These are phyloP conservation scores for Eremophila alpestris DNA, from an alignment of 2,797 vertebrate genomes.

Conservation along the genomic window DNA sequence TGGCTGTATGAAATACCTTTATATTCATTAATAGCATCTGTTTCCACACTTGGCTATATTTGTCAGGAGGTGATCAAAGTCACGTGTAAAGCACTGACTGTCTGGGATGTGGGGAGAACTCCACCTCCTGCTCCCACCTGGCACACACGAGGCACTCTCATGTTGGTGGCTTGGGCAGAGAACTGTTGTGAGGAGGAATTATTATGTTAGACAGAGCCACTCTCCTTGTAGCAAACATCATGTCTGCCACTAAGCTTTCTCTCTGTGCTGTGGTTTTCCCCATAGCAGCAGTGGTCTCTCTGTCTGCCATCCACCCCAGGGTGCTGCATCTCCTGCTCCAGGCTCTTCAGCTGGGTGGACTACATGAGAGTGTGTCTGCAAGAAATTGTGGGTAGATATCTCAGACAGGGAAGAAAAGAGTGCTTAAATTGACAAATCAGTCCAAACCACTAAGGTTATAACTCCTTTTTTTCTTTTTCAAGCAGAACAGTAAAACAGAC, in stretches of 20 bases:
- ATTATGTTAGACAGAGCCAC: not conserved
- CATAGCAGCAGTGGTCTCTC: not conserved
- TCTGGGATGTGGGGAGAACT: not conserved
- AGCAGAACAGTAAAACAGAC: slow-evolving; percentile 76
- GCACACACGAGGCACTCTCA: rapidly evolving
- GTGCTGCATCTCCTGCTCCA: not conserved
- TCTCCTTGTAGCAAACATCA: rapidly evolving
- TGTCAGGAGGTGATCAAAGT: not conserved
- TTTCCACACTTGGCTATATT: not conserved
- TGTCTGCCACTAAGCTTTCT: not conserved
- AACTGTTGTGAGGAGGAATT: not conserved
- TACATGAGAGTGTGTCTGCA: slow-evolving; percentile 9
- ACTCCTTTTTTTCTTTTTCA: slow-evolving; percentile 66
- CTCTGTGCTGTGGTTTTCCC: not conserved
- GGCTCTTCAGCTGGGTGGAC: not conserved
- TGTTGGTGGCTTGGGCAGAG: not conserved
- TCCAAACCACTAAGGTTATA: slow-evolving; percentile 77
- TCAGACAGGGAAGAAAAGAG: slow-evolving; percentile 28
- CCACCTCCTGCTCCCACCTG: not conserved
- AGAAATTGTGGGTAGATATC: slow-evolving; percentile 65
- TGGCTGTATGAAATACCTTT: not conserved
- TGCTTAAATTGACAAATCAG: slow-evolving; percentile 73
- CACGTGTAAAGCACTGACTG: not conserved
- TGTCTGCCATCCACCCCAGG: not conserved
- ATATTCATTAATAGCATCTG: not conserved